Conservation (phyloP, 2,797 vertebrate genomes). For the Sardinella longiceps region DNA sequence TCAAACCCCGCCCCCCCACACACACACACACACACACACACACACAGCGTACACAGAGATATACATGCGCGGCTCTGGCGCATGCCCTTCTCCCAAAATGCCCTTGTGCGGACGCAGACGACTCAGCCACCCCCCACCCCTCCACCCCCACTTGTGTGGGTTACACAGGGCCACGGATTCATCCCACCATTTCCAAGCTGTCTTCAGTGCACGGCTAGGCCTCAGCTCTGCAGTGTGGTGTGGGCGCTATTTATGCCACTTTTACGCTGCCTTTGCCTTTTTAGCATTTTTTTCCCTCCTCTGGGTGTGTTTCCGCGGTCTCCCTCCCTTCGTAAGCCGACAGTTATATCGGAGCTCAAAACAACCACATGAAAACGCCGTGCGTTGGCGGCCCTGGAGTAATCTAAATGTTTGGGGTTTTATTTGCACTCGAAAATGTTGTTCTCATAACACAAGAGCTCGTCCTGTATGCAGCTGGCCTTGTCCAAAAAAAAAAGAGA, state of each 20-base stretch:
- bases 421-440: conserved; percentile 72
- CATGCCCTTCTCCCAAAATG: conserved; percentile 17
- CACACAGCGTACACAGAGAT: too few species aligned
- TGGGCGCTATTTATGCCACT: conserved; percentile 56
- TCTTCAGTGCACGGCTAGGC: conserved; percentile 27
- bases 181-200: not conserved
- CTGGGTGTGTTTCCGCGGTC: conserved; percentile 74
- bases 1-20: conserved; percentile 36
- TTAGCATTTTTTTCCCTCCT: conserved; percentile 46
- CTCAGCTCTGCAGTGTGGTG: not conserved
- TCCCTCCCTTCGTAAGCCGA: conserved; percentile 71
- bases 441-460: conserved; percentile 73
- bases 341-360: conserved; percentile 68
- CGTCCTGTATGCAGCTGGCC: conserved; percentile 73
- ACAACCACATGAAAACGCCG: conserved; percentile 63
- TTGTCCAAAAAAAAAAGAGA: conserved; percentile 46
- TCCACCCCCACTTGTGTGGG: not conserved
- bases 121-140: not conserved
- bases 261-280: conserved; percentile 40
- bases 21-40: not conserved
- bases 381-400: conserved; percentile 68
- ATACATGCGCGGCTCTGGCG: too few species aligned
- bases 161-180: not conserved
- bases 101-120: not conserved
- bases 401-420: conserved; percentile 80